Base-by-base conservation (phyloP, 2,797 vertebrate species). In the Sorex maritimensis region DNA sequence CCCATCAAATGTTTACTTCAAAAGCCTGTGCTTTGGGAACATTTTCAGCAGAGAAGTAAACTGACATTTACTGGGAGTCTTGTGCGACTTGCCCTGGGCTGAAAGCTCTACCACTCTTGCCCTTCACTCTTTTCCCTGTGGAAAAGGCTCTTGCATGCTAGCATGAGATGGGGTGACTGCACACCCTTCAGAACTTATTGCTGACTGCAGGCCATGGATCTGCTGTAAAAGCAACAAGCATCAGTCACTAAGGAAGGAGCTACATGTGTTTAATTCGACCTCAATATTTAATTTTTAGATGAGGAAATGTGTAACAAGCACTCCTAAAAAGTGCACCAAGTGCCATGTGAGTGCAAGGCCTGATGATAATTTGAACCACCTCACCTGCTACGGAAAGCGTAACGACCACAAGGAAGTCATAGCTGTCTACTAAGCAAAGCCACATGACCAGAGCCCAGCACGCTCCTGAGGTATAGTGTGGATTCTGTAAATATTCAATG, bases 1-100 rank as follows among this genome's bases (percentile, higher is more conserved):
- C 0, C 26, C 24, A 17, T 38, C 34, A 34, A 69, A 44, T 11
- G 5, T 61, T 82, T 78, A 58, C 58, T 91, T 91, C 49, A 65
- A 80, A 65, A 73, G 80, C 38, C 68, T 73, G 63, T 74, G 30
- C 17, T 52, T 23, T 19, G 3, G 28, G 28, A 26, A 73, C 44
- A 72, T 58, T 86, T 65, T 86, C 79, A 49, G 69, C 74, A 85
- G 67, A 34, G 19, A 63, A 85, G 65, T 71, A 90, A 84, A 77
- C 2, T 34, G 55, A 49, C 38, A 19, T 65, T 23, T 82, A 30
- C 12, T 12, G 58, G 12, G 14, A 11, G 26, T 3, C 71, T 34
- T 49, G 21, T 21, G 67, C 68, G 52, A 61, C 30, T 19, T 67
- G 41, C 61, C 73, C 74, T 21, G 19, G 23, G 14, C 26, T 55